phyloP scores from a whole-genome alignment of 2,797 vertebrate species.

The Balearica regulorum region DNA sequence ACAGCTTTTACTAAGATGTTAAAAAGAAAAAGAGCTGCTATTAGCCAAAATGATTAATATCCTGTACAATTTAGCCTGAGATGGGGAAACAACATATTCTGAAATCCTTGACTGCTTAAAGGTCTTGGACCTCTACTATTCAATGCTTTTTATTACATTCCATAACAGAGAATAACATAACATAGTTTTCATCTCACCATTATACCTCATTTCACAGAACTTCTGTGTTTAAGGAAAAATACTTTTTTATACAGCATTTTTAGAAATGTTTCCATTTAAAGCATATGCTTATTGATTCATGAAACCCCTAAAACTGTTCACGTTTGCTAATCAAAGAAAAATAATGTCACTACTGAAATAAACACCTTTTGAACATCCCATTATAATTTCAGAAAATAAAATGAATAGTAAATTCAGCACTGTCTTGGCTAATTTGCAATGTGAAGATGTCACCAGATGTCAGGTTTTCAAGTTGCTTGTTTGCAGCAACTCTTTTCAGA shows the following conservation, averaged over 20 bases:
- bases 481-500: neutral
- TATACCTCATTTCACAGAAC: neutral
- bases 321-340: constrained; percentile 1
- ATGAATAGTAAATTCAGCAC: neutral
- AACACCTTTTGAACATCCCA: neutral
- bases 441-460: neutral
- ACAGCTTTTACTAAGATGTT: neutral
- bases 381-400: neutral
- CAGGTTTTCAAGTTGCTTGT: neutral
- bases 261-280: neutral
- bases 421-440: neutral
- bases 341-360: neutral
- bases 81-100: neutral
- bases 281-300: neutral
- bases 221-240: neutral
- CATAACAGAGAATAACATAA: neutral
- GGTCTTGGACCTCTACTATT: neutral
- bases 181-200: neutral
- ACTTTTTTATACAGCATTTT: neutral
- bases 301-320: neutral
- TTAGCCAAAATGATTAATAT: neutral
- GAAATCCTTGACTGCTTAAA: neutral
- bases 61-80: neutral
- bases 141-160: neutral
- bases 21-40: neutral